A percentile compares a stretch with the other conserved stretches of the same genome.
Conservation (phyloP, 2,797 vertebrate species). For the Centropyge bicolor region DNA sequence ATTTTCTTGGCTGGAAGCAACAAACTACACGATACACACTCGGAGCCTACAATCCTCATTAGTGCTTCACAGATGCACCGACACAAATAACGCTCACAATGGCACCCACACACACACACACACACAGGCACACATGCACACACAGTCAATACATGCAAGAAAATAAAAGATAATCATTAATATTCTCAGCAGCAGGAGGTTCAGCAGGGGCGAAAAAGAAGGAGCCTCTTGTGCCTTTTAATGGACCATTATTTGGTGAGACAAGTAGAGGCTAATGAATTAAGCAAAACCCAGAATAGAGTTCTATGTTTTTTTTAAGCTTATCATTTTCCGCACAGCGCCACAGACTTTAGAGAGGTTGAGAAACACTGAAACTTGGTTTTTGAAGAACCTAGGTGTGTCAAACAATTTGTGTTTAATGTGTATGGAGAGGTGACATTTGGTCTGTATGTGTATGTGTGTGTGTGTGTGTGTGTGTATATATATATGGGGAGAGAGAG, state of each 20-base stretch:
- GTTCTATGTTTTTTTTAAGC: not conserved
- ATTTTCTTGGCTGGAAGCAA: slow-evolving; percentile 22
- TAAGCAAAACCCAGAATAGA: not conserved
- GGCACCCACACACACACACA: slow-evolving; percentile 29
- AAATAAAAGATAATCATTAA: slow-evolving; percentile 43
- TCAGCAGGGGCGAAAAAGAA: slow-evolving; percentile 20
- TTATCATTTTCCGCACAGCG: not conserved
- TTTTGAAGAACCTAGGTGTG: not conserved
- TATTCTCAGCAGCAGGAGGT: slow-evolving; percentile 43
- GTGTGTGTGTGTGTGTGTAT: no score
- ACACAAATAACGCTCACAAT: slow-evolving; percentile 36
- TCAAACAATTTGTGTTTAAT: not conserved
- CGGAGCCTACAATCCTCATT: slow-evolving; percentile 41
- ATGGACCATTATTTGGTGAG: slow-evolving; percentile 21
- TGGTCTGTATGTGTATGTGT: no score
- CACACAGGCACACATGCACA: slow-evolving; percentile 19
- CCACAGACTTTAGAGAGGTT: not conserved
- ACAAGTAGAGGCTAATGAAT: slow-evolving; percentile 44
- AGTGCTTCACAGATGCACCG: slow-evolving; percentile 54
- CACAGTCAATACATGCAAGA: slow-evolving; percentile 19
- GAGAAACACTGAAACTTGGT: not conserved
- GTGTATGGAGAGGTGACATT: not conserved
- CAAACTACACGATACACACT: slow-evolving; percentile 16
- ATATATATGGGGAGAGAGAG: no score
- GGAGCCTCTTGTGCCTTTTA: slow-evolving; percentile 35